These are phyloP conservation scores for Molorchus minor DNA, from an alignment of 2,888 invertebrate genomes.

Conservation along the genomic window DNA sequence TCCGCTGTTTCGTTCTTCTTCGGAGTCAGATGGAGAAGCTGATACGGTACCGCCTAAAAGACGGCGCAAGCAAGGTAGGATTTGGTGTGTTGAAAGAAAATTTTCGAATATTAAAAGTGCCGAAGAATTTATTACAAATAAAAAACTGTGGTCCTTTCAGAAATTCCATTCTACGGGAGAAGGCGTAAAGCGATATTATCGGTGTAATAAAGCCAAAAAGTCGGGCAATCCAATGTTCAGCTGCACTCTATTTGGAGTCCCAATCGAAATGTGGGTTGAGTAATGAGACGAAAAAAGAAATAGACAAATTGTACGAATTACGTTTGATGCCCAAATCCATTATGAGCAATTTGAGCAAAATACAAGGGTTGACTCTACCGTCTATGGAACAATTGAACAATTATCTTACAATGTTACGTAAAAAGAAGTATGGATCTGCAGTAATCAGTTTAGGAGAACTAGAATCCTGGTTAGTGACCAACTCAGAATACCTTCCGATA, in stretches of 20 bases:
- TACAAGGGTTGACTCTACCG: slow-evolving; percentile 1
- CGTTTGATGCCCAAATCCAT: slow-evolving; percentile 8
- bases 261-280: slow-evolving; percentile 3
- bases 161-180: not conserved
- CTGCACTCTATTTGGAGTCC: slow-evolving; percentile 1
- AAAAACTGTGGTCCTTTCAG: not conserved
- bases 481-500: slow-evolving; percentile 1
- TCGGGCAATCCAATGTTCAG: not conserved
- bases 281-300: slow-evolving; percentile 2
- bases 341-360: slow-evolving; percentile 3
- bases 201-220: not conserved
- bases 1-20: slow-evolving; percentile 11
- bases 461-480: not conserved
- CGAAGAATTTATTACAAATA: slow-evolving; percentile 2
- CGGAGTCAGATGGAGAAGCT: slow-evolving; percentile 4
- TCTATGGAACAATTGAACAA: slow-evolving; percentile 9
- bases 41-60: not conserved
- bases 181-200: slow-evolving; percentile 1
- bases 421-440: slow-evolving; percentile 1
- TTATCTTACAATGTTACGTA: not conserved
- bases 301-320: slow-evolving; percentile 7
- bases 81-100: slow-evolving; percentile 11
- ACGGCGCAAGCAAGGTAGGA: slow-evolving; percentile 13
- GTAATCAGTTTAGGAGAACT: slow-evolving; percentile 2
- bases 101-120: slow-evolving; percentile 12